phyloP scores from a whole-genome alignment of 2,888 invertebrate genomes.

The Octonoba sinensis region DNA sequence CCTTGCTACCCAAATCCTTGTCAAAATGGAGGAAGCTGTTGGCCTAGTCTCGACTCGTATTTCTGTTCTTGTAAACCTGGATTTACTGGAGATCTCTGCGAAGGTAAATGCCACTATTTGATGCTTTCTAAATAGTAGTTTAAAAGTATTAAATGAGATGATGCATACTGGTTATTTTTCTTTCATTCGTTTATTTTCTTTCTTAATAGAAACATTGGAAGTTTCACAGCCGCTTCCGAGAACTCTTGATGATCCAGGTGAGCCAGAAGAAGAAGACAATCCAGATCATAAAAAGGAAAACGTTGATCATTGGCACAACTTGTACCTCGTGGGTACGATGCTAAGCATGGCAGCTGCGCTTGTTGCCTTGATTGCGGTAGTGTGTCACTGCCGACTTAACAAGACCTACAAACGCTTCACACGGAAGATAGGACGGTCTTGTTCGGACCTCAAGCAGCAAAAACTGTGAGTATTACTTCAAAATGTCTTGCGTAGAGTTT shows the following conservation, averaged over 20 bases:
- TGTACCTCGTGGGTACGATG: conserved; percentile 84
- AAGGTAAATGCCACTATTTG: conserved; percentile 65
- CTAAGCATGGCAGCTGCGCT: conserved; percentile 82
- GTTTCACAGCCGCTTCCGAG: conserved; percentile 55
- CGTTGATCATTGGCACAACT: conserved; percentile 80
- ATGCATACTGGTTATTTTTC: no score
- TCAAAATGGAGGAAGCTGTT: conserved; percentile 83
- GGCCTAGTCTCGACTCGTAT: conserved; percentile 78
- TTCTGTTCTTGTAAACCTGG: conserved; percentile 69
- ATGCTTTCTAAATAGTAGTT: not conserved
- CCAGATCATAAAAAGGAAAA: conserved; percentile 67
- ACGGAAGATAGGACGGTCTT: conserved; percentile 58
- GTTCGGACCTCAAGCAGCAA: conserved; percentile 65
- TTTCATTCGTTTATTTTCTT: no score
- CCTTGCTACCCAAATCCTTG: conserved; percentile 82
- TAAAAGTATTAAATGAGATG: no score
- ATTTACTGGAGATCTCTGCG: conserved; percentile 68
- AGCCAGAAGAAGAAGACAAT: conserved; percentile 26
- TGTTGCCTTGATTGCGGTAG: conserved; percentile 81
- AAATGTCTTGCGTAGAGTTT: no score
- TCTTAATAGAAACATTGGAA: conserved; percentile 45
- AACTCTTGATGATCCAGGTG: conserved; percentile 56
- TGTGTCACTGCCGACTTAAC: conserved; percentile 84
- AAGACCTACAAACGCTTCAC: conserved; percentile 76
- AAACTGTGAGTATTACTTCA: conserved; percentile 62